Evolutionary conservation across 2,888 invertebrate species (phyloP), one percentile per base, ranked within the genome.

Genomic region (Tiliacea citrago): DNA sequence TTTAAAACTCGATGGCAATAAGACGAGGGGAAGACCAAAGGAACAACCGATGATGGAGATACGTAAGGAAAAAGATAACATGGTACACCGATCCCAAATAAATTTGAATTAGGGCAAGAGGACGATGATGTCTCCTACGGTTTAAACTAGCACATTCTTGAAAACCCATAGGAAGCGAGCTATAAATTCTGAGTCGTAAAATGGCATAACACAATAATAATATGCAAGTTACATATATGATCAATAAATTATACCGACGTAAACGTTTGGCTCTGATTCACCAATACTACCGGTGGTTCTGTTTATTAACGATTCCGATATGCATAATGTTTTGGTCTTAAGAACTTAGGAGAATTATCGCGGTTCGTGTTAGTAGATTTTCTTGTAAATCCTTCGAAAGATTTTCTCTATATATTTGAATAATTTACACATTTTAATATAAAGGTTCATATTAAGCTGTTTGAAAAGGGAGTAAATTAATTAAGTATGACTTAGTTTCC

Each of bases 271-370:
- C 13, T 57, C 58, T 86, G 87, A 86, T 73, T 86, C 85, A 86
- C 68, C 69, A 61, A 45, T 53, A 57, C 63, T 70, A 73, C 66
- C 10, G 60, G 18, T 42, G 21, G 39, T 66, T 63, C 77, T 82
- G 80, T 86, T 82, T 84, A 86, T 71, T 66, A 77, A 77, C 69
- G 67, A 73, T 80, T 76, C 63, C 69, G 21, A 77, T 58, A 77
- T 85, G 76, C 79, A 75, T 84, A 85, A 85, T 73, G 53, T 72
- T 81, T 60, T 65, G 49, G 71, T 81, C 69, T 75, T n/a, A 70
- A n/a, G 67, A 76, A 73, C 61, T 69, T 60, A 7, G 21, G 61
- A 74, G 55, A 69, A 71, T 77, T 68, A 73, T 69, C 47, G 12
- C 7, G 4, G 4, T 71, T 42, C 35, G 51, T 61, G 21, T 39